These are phyloP conservation scores for Heterohyrax brucei DNA, from an alignment of 2,797 vertebrate genomes.

Conservation along the genomic window DNA sequence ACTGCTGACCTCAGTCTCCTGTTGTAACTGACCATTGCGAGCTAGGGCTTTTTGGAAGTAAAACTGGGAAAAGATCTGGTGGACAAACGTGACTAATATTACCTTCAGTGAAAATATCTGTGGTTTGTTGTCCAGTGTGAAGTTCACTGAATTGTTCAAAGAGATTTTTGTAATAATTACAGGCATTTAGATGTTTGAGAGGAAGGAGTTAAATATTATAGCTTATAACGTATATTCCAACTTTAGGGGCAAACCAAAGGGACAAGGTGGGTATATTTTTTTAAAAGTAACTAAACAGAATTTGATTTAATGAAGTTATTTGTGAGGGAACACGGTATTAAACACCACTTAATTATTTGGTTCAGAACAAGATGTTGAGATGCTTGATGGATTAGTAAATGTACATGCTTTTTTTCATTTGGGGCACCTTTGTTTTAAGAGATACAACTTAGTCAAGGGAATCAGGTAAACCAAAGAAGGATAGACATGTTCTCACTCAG, in stretches of 20 bases:
- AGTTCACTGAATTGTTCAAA: not conserved
- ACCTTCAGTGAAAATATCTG: not conserved
- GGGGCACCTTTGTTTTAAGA: not conserved
- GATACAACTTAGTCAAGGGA: not conserved
- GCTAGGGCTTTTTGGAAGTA: constrained; percentile 9
- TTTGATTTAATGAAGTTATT: constrained; percentile 32
- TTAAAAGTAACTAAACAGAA: not conserved
- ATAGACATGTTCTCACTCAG: not conserved
- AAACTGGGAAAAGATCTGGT: constrained; percentile 6
- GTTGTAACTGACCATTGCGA: not conserved
- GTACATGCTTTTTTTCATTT: not conserved
- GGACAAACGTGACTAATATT: constrained; percentile 53
- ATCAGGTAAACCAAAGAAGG: not conserved
- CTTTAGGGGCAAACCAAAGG: constrained; percentile 35
- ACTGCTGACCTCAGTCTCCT: not conserved
- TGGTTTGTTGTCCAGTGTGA: not conserved
- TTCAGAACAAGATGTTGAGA: constrained; percentile 41
- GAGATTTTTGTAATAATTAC: not conserved
- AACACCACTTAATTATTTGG: not conserved
- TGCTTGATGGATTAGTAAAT: not conserved
- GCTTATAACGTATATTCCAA: not conserved
- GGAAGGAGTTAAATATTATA: not conserved
- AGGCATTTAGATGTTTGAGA: not conserved
- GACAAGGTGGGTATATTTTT: not conserved
- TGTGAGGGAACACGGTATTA: not conserved